phyloP scores from a whole-genome alignment of 2,797 vertebrate genomes.

The Coracias cyanogaster region DNA sequence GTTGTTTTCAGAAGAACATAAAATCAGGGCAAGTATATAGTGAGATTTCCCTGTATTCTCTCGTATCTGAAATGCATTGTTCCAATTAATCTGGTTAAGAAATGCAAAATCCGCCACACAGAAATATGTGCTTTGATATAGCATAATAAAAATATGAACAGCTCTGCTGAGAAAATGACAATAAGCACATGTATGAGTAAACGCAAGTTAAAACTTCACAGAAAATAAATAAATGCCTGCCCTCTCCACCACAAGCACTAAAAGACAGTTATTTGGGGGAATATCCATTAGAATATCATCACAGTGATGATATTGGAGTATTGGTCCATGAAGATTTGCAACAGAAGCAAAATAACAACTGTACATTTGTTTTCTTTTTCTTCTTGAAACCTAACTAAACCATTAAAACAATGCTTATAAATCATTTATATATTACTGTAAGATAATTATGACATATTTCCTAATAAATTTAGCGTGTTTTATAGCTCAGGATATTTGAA shows the following conservation, averaged over 20 bases:
- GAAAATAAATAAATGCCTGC: background rate
- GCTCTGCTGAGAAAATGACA: background rate
- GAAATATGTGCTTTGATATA: background rate
- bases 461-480: background rate
- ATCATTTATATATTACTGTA: background rate
- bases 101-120: background rate
- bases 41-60: background rate
- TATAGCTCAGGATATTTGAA: background rate
- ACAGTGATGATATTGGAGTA: background rate
- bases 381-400: background rate
- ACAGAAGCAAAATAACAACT: background rate
- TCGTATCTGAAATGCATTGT: background rate
- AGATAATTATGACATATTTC: background rate
- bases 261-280: background rate
- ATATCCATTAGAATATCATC: background rate
- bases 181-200: background rate
- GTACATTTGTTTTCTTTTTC: background rate
- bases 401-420: background rate
- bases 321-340: background rate
- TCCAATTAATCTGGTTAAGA: background rate
- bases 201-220: background rate
- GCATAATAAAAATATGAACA: background rate
- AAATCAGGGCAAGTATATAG: background rate
- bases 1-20: background rate
- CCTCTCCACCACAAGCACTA: accelerated